These are phyloP conservation scores for Cotesia vestalis DNA, from an alignment of 1,140 invertebrate genomes.

Conservation along the genomic window DNA sequence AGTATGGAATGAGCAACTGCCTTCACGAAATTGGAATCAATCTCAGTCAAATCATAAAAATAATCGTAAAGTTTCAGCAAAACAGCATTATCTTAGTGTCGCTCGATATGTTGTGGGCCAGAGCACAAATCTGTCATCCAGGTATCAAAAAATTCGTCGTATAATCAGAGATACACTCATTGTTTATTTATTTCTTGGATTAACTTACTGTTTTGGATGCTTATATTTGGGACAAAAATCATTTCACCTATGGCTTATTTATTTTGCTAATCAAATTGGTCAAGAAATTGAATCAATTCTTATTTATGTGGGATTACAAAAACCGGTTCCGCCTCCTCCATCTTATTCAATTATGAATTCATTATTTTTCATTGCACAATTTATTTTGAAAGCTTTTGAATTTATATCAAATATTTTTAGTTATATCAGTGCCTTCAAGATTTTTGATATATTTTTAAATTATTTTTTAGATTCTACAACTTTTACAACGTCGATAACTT, in stretches of 20 bases:
- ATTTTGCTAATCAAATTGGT: neutral
- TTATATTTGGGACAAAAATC: neutral
- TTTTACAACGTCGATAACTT: slow-evolving; percentile 1
- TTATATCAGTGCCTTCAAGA: neutral
- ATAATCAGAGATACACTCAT: slow-evolving; percentile 39
- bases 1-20: slow-evolving; percentile 58
- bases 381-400: neutral
- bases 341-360: neutral
- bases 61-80: slow-evolving; percentile 69
- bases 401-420: neutral
- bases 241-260: slow-evolving; percentile 6
- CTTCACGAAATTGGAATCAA: slow-evolving; percentile 50
- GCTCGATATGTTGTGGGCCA: slow-evolving; percentile 77
- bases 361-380: neutral
- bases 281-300: slow-evolving; percentile 1
- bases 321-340: neutral
- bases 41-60: slow-evolving; percentile 49
- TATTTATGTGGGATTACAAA: slow-evolving; percentile 4
- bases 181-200: slow-evolving; percentile 13
- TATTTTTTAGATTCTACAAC: neutral
- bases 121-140: slow-evolving; percentile 63
- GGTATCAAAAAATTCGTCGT: slow-evolving; percentile 52
- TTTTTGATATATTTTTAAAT: neutral
- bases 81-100: slow-evolving; percentile 78
- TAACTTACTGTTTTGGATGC: slow-evolving; percentile 17